These are phyloP conservation scores for Chaetophractus vellerosus DNA, from an alignment of 2,797 vertebrate genomes.

Conservation along the genomic window DNA sequence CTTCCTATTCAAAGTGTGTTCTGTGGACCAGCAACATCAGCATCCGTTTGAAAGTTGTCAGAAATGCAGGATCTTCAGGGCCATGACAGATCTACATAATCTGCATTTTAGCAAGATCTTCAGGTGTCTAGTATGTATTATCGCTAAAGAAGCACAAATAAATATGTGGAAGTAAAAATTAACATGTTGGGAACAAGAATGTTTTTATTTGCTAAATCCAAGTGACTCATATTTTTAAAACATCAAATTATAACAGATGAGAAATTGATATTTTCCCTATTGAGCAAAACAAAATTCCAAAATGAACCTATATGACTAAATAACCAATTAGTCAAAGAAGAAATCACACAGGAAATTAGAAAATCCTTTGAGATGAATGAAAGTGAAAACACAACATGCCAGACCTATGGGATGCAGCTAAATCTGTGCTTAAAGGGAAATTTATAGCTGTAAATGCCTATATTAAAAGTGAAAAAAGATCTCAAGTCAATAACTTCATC, in stretches of 20 bases:
- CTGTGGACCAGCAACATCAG: not conserved
- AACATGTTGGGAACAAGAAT: not conserved
- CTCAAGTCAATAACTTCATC: not conserved
- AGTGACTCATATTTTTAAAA: not conserved
- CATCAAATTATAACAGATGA: not conserved
- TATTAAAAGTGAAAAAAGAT: not conserved
- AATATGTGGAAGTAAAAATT: not conserved
- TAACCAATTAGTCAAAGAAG: not conserved
- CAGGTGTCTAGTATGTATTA: not conserved
- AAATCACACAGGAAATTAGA: slow-evolving; percentile 27
- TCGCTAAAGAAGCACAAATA: not conserved
- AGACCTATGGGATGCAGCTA: not conserved
- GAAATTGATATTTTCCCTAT: slow-evolving; percentile 3
- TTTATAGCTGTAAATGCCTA: not conserved
- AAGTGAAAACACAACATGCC: slow-evolving; percentile 20
- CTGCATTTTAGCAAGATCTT: not conserved
- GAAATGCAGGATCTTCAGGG: not conserved
- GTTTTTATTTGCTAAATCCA: not conserved
- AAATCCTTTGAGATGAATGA: slow-evolving; percentile 9
- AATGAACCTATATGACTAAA: not conserved
- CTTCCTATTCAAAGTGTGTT: not conserved
- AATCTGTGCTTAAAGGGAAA: slow-evolving; percentile 11
- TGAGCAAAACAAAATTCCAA: not conserved
- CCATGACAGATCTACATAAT: not conserved
- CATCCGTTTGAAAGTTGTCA: not conserved